Percentiles rank a stretch among this genome's conserved stretches.
phyloP scores from a whole-genome alignment of 1,140 invertebrate genomes.

The Tetramorium alpestre region DNA sequence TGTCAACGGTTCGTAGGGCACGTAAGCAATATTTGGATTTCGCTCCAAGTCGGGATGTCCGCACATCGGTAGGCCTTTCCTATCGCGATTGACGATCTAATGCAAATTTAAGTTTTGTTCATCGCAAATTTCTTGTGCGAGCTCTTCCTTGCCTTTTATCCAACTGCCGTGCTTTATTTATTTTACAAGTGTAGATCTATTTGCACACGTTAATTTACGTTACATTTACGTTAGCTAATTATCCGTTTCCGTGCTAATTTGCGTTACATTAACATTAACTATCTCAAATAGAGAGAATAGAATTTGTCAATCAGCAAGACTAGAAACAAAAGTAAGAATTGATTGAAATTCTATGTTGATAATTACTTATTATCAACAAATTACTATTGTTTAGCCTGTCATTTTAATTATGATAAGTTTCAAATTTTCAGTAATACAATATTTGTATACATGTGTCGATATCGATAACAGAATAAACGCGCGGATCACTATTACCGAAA shows the following conservation, averaged over 20 bases:
- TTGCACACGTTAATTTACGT: neutral
- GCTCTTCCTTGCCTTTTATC: neutral
- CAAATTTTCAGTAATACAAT: neutral
- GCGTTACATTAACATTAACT: neutral
- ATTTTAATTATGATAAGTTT: neutral
- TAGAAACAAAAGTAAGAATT: neutral
- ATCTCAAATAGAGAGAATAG: neutral
- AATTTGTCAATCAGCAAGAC: neutral
- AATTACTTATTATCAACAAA: neutral
- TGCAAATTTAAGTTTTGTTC: constrained; percentile 14
- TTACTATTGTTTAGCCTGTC: neutral
- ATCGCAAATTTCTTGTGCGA: neutral
- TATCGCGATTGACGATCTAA: neutral
- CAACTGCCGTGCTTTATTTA: neutral
- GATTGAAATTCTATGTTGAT: neutral
- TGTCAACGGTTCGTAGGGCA: constrained; percentile 8
- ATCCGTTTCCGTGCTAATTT: neutral
- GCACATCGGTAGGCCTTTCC: neutral
- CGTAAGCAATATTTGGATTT: constrained; percentile 22
- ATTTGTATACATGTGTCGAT: neutral
- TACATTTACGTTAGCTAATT: neutral
- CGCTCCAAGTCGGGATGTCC: neutral
- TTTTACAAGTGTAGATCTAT: constrained; percentile 9
- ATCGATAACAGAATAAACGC: neutral
- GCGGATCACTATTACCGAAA: neutral